Percentiles rank a stretch among this genome's conserved stretches.
phyloP scores from a whole-genome alignment of 2,113 vertebrate species.

The Campylorhamphus procurvoides region DNA sequence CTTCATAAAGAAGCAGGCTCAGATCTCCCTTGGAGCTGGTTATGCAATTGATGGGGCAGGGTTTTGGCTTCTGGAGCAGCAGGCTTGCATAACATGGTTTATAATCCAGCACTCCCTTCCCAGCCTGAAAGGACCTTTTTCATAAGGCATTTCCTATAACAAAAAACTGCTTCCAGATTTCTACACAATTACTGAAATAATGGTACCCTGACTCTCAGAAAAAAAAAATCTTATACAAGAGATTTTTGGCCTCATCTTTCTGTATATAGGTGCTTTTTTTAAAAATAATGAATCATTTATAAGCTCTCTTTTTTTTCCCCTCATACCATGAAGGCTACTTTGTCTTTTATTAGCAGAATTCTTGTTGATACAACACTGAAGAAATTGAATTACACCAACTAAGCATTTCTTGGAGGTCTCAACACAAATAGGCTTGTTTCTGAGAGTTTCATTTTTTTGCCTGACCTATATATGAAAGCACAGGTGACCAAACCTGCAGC shows the following conservation, averaged over 20 bases:
- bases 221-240: neutral
- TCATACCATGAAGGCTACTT: neutral
- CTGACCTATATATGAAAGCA: neutral
- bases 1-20: neutral
- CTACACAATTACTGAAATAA: neutral
- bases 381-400: neutral
- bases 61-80: constrained; percentile 59
- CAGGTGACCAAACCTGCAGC: neutral
- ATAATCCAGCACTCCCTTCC: constrained; percentile 60
- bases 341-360: neutral
- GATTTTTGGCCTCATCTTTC: neutral
- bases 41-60: constrained; percentile 54
- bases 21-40: constrained; percentile 50
- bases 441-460: neutral
- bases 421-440: neutral
- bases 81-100: constrained; percentile 74
- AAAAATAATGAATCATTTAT: neutral
- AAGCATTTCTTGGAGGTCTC: neutral
- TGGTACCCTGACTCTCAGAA: neutral
- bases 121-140: constrained; percentile 48
- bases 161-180: constrained; percentile 19
- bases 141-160: constrained; percentile 17
- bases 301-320: neutral
- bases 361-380: neutral
- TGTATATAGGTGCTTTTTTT: neutral